phyloP scores from a whole-genome alignment of 2,888 invertebrate species.

The Mythimna lalbum region DNA sequence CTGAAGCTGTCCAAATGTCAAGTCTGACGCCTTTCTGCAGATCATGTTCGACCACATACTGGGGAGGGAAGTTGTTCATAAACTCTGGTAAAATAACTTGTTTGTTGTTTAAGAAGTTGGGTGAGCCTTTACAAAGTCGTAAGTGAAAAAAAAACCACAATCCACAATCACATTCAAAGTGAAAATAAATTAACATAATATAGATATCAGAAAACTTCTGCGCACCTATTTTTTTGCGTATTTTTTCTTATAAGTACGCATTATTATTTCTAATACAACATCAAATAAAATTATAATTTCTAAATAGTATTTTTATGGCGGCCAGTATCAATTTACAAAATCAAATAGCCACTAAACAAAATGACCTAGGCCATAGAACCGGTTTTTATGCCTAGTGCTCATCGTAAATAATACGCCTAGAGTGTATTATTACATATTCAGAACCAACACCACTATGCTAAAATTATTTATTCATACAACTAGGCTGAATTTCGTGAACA shows the following conservation, averaged over 20 bases:
- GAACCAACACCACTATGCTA: conserved; percentile 11
- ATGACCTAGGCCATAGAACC: conserved; percentile 13
- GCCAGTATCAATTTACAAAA: conserved; percentile 30
- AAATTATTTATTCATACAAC: conserved; percentile 47
- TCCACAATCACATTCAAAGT: no score
- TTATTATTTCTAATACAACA: not conserved
- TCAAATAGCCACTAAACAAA: conserved; percentile 6
- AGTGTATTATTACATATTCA: conserved; percentile 45
- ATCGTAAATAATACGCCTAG: conserved; percentile 45
- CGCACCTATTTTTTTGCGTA: no score
- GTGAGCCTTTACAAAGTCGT: no score
- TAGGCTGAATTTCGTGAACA: conserved; percentile 33
- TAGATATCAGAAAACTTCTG: no score
- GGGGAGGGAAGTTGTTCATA: conserved; percentile 96
- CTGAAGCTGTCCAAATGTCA: conserved; percentile 95
- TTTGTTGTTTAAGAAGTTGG: no score
- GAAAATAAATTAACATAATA: no score
- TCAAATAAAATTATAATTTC: conserved; percentile 12
- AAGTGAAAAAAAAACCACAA: no score
- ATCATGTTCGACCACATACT: conserved; percentile 96
- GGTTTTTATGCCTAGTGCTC: conserved; percentile 15
- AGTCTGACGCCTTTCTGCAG: conserved; percentile 95
- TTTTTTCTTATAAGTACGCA: no score
- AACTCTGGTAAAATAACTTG: conserved; percentile 92
- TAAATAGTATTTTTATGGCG: not conserved